These are phyloP conservation scores for Spodoptera frugiperda DNA, from an alignment of 1,140 invertebrate species.

Conservation along the genomic window DNA sequence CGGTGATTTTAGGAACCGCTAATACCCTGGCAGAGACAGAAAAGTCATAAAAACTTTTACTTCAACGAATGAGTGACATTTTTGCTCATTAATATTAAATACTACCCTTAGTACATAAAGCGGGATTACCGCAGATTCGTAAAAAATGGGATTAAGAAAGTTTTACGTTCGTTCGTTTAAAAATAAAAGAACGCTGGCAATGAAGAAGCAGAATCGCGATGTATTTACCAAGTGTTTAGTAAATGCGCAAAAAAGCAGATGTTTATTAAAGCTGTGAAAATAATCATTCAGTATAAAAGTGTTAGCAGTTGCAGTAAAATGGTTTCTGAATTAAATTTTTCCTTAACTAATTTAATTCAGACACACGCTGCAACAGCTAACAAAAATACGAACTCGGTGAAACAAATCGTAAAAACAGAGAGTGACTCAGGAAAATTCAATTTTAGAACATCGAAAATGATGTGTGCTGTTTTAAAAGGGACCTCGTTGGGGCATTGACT, in stretches of 20 bases:
- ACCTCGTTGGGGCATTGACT: slow-evolving; percentile 5
- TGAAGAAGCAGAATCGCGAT: slow-evolving; percentile 7
- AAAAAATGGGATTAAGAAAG: neutral
- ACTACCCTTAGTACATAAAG: slow-evolving; percentile 1
- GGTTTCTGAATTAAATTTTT: too few species aligned
- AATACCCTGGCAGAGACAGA: neutral
- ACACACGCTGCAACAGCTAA: neutral
- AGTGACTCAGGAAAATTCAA: slow-evolving; percentile 17
- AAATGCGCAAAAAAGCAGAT: slow-evolving; percentile 25
- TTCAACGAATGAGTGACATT: slow-evolving; percentile 2
- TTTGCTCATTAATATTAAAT: neutral
- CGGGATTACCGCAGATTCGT: neutral
- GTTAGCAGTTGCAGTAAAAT: too few species aligned
- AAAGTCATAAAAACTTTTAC: neutral
- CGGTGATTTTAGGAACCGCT: slow-evolving; percentile 12
- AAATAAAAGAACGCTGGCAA: slow-evolving; percentile 31
- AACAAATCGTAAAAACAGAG: neutral
- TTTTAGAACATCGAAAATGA: slow-evolving; percentile 5
- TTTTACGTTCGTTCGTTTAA: neutral
- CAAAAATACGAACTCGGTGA: neutral
- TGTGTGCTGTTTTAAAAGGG: neutral
- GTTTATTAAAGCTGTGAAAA: neutral
- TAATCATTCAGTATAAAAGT: neutral
- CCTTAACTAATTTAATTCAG: neutral
- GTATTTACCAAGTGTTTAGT: slow-evolving; percentile 3